Evolutionary conservation across 1,140 invertebrate genomes (phyloP), one percentile per base, ranked within the genome.

Genomic region (Cherax destructor): DNA sequence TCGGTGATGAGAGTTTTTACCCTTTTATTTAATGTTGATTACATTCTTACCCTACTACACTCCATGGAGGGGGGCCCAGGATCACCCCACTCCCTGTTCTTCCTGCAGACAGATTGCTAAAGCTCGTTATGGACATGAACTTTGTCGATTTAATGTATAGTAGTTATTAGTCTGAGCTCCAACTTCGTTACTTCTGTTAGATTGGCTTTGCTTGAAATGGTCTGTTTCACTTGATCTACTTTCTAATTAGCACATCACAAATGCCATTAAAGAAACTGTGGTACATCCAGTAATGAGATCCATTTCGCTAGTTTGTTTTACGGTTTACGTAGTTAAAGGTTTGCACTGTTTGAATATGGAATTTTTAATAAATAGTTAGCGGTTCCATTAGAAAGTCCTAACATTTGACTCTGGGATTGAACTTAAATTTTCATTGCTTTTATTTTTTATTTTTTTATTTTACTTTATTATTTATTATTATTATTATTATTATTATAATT

Each of bases 141-240:
- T 78, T 91, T 85, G 88, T 85, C 74, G 76, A 91, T 79, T 91
- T 86, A 84, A 91, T 91, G 88, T 91, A 86, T 59, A 91, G 88
- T 91, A 91, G 88, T 91, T 83, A 72, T 91, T 78, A 78, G 72
- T 80, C 80, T 80, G 83, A 85, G 83, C 83, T 85, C 88, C 74
- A 85, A 78, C 88, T 91, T 79, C 83, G 88, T 91, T 91, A 91
- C 83, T 91, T 85, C 83, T 91, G 88, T 91, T 91, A 86, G 88
- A 91, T 91, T 90, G 88, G 83, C 88, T 91, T 86, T 78, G 88
- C 88, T 91, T 91, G 88, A 91, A 85, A 86, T 91, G 83, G 83
- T 91, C 88, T 91, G 83, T 91, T 91, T 61, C 88, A 86, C 88
- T 85, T 91, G 88, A 91, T 91, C 83, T 86, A 91, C 41, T 91